phyloP scores from a whole-genome alignment of 2,113 vertebrate species.

The Chaenogobius annularis region DNA sequence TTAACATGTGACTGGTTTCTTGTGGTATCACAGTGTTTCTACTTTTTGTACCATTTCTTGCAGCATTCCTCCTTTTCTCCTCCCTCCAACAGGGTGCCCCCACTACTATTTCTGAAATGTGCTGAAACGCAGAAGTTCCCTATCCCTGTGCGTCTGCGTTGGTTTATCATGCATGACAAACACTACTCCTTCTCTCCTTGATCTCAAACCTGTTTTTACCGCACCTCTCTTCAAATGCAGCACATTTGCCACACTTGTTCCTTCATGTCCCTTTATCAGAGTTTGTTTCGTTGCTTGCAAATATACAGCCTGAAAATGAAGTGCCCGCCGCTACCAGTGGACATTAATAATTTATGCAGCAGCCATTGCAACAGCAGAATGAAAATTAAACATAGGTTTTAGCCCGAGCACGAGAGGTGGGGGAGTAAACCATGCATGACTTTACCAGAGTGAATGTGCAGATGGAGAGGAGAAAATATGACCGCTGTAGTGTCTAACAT shows the following conservation, averaged over 20 bases:
- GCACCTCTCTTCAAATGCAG: constrained; percentile 5
- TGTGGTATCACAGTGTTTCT: constrained; percentile 12
- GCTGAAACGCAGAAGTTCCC: constrained; percentile 23
- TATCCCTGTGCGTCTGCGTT: constrained; percentile 16
- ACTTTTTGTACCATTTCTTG: not conserved
- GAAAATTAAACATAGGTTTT: constrained; percentile 72
- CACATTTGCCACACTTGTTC: not conserved
- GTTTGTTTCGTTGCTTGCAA: constrained; percentile 38
- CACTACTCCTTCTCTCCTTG: constrained; percentile 9
- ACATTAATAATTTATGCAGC: constrained; percentile 69
- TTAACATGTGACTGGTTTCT: not conserved
- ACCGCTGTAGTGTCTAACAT: constrained; percentile 9
- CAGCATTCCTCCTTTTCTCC: not conserved
- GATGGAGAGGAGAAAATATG: constrained; percentile 13
- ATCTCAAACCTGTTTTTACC: constrained; percentile 15
- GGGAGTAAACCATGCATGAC: constrained; percentile 29
- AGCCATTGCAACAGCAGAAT: constrained; percentile 56
- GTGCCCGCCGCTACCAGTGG: constrained; percentile 27
- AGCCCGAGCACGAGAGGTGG: constrained; percentile 32
- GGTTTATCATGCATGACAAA: constrained; percentile 42
- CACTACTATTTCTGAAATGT: not conserved
- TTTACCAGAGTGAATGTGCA: constrained; percentile 21
- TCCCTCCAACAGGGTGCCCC: not conserved
- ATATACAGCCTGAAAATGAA: constrained; percentile 49
- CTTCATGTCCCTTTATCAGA: constrained; percentile 22